A percentile compares a stretch with the other conserved stretches of the same genome.
Conservation (phyloP, 2,888 invertebrate species). For the Tetrapedia diversipes region DNA sequence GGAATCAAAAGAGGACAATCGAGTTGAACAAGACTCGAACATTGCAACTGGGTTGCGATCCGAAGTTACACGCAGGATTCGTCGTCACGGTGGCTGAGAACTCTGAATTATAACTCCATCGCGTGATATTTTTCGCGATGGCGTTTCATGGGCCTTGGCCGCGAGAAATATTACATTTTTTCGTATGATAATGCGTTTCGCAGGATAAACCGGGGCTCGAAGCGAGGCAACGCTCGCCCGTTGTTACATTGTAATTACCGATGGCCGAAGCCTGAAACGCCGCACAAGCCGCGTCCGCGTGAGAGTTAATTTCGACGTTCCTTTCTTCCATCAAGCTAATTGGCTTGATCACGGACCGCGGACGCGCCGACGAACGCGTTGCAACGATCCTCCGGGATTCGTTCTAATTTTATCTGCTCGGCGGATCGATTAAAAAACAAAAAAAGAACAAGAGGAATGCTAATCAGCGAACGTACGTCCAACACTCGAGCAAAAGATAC, state of each 20-base stretch:
- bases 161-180: constrained; percentile 34
- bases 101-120: constrained; percentile 27
- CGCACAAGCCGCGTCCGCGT: neutral
- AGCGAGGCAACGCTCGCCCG: neutral
- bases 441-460: constrained; percentile 6
- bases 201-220: constrained; percentile 5
- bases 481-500: neutral
- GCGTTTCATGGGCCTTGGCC: constrained; percentile 33
- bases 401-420: constrained; percentile 6
- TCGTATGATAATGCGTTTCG: constrained; percentile 34
- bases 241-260: constrained; percentile 37
- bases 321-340: constrained; percentile 28
- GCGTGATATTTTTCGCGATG: constrained; percentile 10
- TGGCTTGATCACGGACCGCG: constrained; percentile 14
- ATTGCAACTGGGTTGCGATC: no score
- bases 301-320: constrained; percentile 6
- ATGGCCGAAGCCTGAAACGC: neutral
- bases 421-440: constrained; percentile 11
- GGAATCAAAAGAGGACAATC: no score
- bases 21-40: no score
- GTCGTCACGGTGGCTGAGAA: constrained; percentile 27
- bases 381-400: constrained; percentile 11
- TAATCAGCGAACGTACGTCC: constrained; percentile 7
- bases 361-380: neutral
- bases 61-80: neutral